Base-by-base conservation (phyloP, 1,140 invertebrate genomes). In the Bilobella aurantiaca region DNA sequence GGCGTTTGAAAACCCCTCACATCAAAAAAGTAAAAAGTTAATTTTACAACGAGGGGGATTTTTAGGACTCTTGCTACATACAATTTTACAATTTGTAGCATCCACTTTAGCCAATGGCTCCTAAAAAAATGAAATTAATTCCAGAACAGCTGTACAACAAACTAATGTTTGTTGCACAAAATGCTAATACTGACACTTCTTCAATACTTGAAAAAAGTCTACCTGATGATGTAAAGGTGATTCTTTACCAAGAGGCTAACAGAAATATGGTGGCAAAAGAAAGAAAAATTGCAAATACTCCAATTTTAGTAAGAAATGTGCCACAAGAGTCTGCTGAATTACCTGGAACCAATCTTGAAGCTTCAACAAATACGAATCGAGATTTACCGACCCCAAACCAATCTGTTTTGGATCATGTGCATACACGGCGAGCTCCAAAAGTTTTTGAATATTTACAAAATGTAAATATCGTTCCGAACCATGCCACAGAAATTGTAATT, bases 41-140 rank as follows among this genome's bases (percentile, higher is more conserved):
- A 28, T 66, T 34, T 1, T 56, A 28, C 65, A 62, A 57, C 29
- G 31, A 49, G 47, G 47, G n/a, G 46, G 46, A 1, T 62, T 42
- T 18, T 18, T 42, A 12, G 34, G 34, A 8, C 8, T 12, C 8
- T 42, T 42, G 18, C 34, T 42, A 42, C 34, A 12, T 18, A 42
- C 8, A 12, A 18, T 42, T 42, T 18, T 42, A 42, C 18, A 8
- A 12, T 42, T 42, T 42, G 34, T 42, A 12, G 34, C 34, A 42
- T 42, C 34, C 8, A 8, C 34, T 42, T 18, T 42, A 12, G 8
- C 18, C 8, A 42, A 42, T 42, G 34, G 34, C 8, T 42, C 8
- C 29, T 3, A 34, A 37, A 34, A 61, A 37, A 61, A 61, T 61
- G 59, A 61, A 61, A 23, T 23, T 61, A 16, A 27, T 61, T 34